These are phyloP conservation scores for Glomeris maerens DNA, from an alignment of 1,140 invertebrate genomes.

Conservation along the genomic window DNA sequence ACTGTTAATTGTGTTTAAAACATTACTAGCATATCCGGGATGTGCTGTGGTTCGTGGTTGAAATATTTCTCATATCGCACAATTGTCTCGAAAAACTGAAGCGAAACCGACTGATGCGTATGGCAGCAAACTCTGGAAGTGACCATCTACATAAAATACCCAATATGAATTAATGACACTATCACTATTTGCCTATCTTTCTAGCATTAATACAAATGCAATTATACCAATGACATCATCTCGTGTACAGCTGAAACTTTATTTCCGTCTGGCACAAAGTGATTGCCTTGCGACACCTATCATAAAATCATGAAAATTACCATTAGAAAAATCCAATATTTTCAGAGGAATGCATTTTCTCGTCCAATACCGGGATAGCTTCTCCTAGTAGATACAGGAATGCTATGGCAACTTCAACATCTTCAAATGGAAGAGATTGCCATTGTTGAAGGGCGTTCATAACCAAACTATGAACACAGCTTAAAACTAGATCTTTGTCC, in stretches of 20 bases:
- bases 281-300: constrained; percentile 32
- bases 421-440: constrained; percentile 32
- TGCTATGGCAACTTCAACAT: constrained; percentile 40
- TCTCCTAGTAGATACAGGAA: constrained; percentile 41
- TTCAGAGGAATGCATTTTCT: constrained; percentile 8
- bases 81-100: constrained; percentile 41
- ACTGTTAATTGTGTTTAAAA: background rate
- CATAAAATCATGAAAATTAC: constrained; percentile 13
- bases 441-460: constrained; percentile 33
- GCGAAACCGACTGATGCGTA: constrained; percentile 33
- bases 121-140: constrained; percentile 34
- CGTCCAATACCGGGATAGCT: constrained; percentile 30
- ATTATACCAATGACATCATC: constrained; percentile 35
- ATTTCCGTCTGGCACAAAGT: constrained; percentile 30
- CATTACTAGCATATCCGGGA: constrained; percentile 34
- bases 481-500: constrained; percentile 36
- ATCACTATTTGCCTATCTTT: background rate
- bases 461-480: constrained; percentile 33
- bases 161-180: constrained; percentile 4
- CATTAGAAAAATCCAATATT: constrained; percentile 9
- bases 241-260: constrained; percentile 34
- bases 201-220: background rate
- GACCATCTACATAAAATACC: constrained; percentile 29
- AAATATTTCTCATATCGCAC: constrained; percentile 44
- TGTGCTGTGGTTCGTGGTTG: constrained; percentile 33